Conservation (phyloP, 2,113 vertebrate genomes). For the Pristiophorus japonicus region DNA sequence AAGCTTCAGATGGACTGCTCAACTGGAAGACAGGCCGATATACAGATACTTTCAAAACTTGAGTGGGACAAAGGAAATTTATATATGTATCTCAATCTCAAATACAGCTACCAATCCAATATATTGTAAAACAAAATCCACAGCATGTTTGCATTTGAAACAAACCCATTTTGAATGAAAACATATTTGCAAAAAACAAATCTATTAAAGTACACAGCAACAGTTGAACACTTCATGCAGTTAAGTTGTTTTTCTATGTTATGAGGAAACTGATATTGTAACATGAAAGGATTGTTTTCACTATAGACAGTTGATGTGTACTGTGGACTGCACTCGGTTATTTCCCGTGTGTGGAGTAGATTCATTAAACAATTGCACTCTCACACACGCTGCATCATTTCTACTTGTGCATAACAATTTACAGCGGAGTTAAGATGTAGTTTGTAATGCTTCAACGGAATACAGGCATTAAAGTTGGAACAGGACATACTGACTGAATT, state of each 20-base stretch:
- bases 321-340: constrained; percentile 5
- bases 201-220: not conserved
- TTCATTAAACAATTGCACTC: constrained; percentile 29
- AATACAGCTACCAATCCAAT: not conserved
- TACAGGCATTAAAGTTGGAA: constrained; percentile 24
- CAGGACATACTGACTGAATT: constrained; percentile 30
- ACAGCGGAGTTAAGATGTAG: constrained; percentile 23
- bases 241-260: not conserved
- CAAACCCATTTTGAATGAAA: not conserved
- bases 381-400: not conserved
- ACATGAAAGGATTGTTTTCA: not conserved
- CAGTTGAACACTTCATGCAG: not conserved
- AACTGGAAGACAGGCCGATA: not conserved
- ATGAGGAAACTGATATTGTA: not conserved
- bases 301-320: not conserved
- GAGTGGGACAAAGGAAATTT: not conserved
- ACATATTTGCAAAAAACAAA: not conserved
- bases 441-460: constrained; percentile 28
- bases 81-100: not conserved
- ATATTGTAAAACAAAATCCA: not conserved
- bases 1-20: not conserved
- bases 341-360: not conserved
- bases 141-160: not conserved
- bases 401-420: not conserved
- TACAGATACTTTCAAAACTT: not conserved